Evolutionary conservation across 2,797 vertebrate genomes (phyloP).

Genomic region (Onychomys arenicola): DNA sequence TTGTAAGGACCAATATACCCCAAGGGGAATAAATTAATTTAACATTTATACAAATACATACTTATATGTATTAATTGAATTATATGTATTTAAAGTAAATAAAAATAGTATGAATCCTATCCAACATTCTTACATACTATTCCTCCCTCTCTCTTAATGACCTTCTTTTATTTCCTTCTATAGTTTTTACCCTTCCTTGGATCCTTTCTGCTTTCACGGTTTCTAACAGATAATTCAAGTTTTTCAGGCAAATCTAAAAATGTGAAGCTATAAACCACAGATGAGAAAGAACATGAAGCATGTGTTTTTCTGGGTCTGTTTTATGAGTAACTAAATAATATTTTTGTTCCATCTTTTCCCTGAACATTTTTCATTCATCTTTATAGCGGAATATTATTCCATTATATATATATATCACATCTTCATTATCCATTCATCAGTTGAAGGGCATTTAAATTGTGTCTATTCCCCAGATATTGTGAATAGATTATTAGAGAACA

Average conservation of each 20-base stretch:
- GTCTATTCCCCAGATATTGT: too few species aligned
- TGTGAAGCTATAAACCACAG: not conserved
- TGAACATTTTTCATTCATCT: not conserved
- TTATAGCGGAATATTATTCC: not conserved
- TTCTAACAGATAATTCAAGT: not conserved
- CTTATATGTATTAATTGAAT: not conserved
- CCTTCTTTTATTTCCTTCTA: not conserved
- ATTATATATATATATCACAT: not conserved
- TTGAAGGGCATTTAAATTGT: not conserved
- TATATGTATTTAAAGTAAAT: not conserved
- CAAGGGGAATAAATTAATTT: not conserved
- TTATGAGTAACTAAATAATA: not conserved
- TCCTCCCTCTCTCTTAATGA: not conserved
- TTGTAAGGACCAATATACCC: not conserved
- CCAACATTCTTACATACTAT: not conserved
- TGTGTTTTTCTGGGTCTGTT: not conserved
- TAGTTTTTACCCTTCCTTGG: not conserved
- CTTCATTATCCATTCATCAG: not conserved
- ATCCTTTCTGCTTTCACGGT: not conserved
- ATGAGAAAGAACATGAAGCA: not conserved
- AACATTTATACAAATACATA: not conserved
- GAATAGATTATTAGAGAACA: not conserved
- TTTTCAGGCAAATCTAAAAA: not conserved
- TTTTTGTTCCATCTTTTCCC: not conserved
- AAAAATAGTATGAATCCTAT: not conserved